phyloP scores from a whole-genome alignment of 1,140 invertebrate genomes.

The Heterodera schachtii region DNA sequence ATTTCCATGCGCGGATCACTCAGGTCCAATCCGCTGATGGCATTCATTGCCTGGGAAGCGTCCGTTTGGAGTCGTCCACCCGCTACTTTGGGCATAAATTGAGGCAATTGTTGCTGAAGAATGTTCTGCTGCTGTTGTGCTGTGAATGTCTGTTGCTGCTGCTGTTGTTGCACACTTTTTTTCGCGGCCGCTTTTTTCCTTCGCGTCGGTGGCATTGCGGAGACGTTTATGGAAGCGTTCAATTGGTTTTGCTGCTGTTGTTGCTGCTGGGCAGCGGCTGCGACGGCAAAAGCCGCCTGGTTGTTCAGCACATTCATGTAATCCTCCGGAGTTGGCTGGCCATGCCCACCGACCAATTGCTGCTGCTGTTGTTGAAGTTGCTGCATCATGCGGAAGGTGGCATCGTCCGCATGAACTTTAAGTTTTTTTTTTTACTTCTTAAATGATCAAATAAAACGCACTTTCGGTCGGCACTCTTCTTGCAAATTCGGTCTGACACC shows the following conservation, averaged over 20 bases:
- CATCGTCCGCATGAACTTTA: constrained; percentile 32
- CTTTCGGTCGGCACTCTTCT: constrained; percentile 34
- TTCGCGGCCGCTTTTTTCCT: constrained; percentile 39
- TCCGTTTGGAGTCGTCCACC: constrained; percentile 9
- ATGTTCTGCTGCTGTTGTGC: constrained; percentile 31
- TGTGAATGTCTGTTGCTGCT: constrained; percentile 4
- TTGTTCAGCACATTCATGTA: constrained; percentile 34
- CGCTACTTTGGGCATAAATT: constrained; percentile 6
- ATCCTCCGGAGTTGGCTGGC: constrained; percentile 17
- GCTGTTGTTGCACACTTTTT: constrained; percentile 34
- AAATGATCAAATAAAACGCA: background rate
- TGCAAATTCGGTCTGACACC: constrained; percentile 41
- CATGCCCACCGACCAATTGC: constrained; percentile 24
- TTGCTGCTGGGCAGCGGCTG: constrained; percentile 24
- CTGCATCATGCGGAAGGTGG: constrained; percentile 36
- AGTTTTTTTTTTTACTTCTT: background rate
- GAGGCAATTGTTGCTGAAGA: constrained; percentile 19
- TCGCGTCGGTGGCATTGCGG: constrained; percentile 19
- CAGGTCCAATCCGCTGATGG: constrained; percentile 19
- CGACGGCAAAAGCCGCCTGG: constrained; percentile 37
- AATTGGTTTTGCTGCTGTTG: constrained; percentile 24
- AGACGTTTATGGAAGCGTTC: constrained; percentile 8
- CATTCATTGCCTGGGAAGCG: constrained; percentile 8
- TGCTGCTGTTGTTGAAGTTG: constrained; percentile 36
- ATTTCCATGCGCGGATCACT: constrained; percentile 17